A percentile compares a stretch with the other conserved stretches of the same genome.
Conservation (phyloP, 2,113 vertebrate species). For the Corydoras maculifer region DNA sequence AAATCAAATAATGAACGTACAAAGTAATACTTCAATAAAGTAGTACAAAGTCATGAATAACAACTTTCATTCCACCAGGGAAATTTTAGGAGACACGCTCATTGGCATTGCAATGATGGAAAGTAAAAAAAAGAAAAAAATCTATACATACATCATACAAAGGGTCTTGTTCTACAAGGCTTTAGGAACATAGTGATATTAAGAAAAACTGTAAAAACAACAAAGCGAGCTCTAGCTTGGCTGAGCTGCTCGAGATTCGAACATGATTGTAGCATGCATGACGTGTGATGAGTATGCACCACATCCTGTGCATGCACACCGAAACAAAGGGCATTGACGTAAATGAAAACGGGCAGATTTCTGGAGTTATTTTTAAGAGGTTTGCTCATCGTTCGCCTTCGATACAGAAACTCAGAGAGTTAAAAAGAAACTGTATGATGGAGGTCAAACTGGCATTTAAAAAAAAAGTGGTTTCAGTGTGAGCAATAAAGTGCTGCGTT, state of each 20-base stretch:
- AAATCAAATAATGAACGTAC: slow-evolving; percentile 22
- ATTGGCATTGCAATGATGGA: slow-evolving; percentile 9
- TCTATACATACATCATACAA: neutral
- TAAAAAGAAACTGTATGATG: too few species aligned
- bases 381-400: neutral
- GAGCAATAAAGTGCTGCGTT: slow-evolving; percentile 48
- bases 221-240: neutral
- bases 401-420: too few species aligned
- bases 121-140: slow-evolving; percentile 40
- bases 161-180: too few species aligned
- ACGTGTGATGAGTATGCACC: slow-evolving; percentile 6
- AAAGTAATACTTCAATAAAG: slow-evolving; percentile 14
- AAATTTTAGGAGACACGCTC: slow-evolving; percentile 22
- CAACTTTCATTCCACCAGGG: slow-evolving; percentile 32
- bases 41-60: slow-evolving; percentile 17
- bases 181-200: neutral
- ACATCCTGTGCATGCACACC: slow-evolving; percentile 28
- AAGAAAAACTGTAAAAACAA: neutral
- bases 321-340: slow-evolving; percentile 33
- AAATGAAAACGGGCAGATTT: slow-evolving; percentile 11
- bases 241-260: neutral
- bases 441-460: too few species aligned
- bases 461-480: slow-evolving; percentile 46
- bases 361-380: neutral
- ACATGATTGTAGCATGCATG: slow-evolving; percentile 7